Base-by-base conservation (phyloP, 2,888 invertebrate genomes). In the Diplolepis rosae region DNA sequence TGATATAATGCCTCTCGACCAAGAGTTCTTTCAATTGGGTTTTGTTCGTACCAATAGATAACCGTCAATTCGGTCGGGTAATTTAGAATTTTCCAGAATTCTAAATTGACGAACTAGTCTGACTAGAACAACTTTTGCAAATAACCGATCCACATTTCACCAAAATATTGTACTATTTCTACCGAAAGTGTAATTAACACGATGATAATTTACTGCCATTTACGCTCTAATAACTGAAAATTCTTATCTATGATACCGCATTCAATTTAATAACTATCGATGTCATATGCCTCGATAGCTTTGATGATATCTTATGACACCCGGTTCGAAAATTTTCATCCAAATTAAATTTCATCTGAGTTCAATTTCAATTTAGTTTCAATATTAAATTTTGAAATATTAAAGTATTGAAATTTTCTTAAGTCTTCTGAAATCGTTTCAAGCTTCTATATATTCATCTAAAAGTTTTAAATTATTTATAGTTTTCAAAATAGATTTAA, bases 81-180 rank as follows among this genome's bases (percentile, higher is more conserved):
- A 54, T 18, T 30, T 54, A 18, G 15, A 54, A 54, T 54, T 54
- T 54, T 54, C 32, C 18, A 11, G 4, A 4, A 18, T 18, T 11
- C 15, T n/a, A 18, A 32, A 54, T 18, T 54, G 32, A 11, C 2
- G 4, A 32, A 22, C 11, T 32, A 15, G 28, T 52, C 18, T 18
- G 32, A 32, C 13, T 22, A 32, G 11, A 54, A 9, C 4, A 54
- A 54, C 54, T 54, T 54, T 54, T 30, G 9, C 32, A 5, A 9
- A 30, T 54, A 22, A 54, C 32, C 18, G 11, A 32, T 32, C 30
- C 32, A 32, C 30, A 11, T 11, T 7, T 28, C 32, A 11, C 18
- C 32, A 54, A 54, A 54, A 54, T 54, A 13, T 18, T 18, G 30
- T 28, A 11, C 32, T 11, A 54, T 54, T 54, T 54, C 54, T 54